Percentiles rank a stretch among this genome's conserved stretches.
Conservation (phyloP, 2,888 invertebrate species). For the Coremacera marginata region DNA sequence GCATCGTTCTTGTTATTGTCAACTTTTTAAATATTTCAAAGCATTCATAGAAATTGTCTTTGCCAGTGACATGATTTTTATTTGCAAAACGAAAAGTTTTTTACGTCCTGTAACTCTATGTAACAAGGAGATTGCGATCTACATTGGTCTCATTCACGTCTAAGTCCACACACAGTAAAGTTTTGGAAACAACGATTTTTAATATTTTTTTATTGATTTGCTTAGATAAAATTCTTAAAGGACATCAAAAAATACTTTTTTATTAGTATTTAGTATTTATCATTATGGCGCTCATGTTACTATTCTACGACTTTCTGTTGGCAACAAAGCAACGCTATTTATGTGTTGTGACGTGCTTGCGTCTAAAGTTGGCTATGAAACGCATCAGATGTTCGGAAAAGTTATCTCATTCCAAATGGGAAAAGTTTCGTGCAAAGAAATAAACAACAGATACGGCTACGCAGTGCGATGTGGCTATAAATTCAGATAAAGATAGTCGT, state of each 20-base stretch:
- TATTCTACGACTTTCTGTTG: not conserved
- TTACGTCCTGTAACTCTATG: not conserved
- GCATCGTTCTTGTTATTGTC: too few species aligned
- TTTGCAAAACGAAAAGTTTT: not conserved
- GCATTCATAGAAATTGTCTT: too few species aligned
- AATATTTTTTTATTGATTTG: conserved; percentile 20
- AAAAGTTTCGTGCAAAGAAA: conserved; percentile 5
- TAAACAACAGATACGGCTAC: not conserved
- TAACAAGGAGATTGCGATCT: not conserved
- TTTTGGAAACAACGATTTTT: conserved; percentile 21
- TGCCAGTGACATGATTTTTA: too few species aligned
- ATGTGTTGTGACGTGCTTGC: not conserved
- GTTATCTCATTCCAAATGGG: not conserved
- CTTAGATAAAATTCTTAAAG: conserved; percentile 1
- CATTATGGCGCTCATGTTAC: not conserved
- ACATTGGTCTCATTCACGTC: not conserved
- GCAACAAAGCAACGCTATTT: not conserved
- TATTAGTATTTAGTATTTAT: not conserved
- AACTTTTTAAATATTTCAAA: too few species aligned
- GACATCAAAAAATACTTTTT: conserved; percentile 13
- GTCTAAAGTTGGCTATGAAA: not conserved
- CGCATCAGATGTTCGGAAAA: not conserved
- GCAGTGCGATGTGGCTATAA: not conserved
- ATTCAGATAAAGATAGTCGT: not conserved
- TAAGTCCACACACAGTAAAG: not conserved